phyloP scores from a whole-genome alignment of 2,113 vertebrate genomes.

The Dunckerocampus dactyliophorus region DNA sequence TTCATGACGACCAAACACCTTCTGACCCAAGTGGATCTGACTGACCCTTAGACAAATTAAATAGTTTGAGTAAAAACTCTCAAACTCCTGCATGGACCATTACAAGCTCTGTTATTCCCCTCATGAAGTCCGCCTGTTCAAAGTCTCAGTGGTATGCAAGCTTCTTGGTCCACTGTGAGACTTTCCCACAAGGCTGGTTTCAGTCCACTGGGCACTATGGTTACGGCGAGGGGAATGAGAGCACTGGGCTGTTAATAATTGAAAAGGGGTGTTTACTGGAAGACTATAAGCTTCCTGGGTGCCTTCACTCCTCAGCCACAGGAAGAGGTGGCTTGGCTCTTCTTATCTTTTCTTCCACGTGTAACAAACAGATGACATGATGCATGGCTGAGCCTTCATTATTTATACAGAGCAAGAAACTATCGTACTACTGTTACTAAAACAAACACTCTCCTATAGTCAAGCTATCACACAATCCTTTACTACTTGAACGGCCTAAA shows the following conservation, averaged over 20 bases:
- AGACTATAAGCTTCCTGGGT: constrained; percentile 47
- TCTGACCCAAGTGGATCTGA: background rate
- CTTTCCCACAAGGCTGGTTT: constrained; percentile 53
- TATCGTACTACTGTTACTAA: constrained; percentile 11
- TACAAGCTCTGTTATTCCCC: background rate
- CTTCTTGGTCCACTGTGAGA: constrained; percentile 19
- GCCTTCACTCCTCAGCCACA: constrained; percentile 20
- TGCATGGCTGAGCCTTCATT: background rate
- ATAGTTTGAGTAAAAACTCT: no score
- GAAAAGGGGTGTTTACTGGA: constrained; percentile 54
- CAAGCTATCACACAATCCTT: constrained; percentile 16
- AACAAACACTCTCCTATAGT: constrained; percentile 25
- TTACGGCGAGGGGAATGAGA: constrained; percentile 62
- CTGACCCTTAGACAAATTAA: constrained; percentile 3
- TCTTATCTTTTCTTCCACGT: background rate
- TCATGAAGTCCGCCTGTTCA: constrained; percentile 29
- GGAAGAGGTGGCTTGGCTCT: no score
- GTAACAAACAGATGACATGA: constrained; percentile 24
- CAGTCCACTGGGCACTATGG: constrained; percentile 56
- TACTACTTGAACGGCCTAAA: background rate
- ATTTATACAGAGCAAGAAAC: background rate
- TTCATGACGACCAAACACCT: constrained; percentile 42
- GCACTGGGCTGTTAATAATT: constrained; percentile 70
- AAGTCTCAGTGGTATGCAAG: constrained; percentile 26
- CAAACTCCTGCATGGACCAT: background rate